A percentile compares a stretch with the other conserved stretches of the same genome.
phyloP scores from a whole-genome alignment of 2,113 vertebrate genomes.

The Machaerirhynchus nigripectus region DNA sequence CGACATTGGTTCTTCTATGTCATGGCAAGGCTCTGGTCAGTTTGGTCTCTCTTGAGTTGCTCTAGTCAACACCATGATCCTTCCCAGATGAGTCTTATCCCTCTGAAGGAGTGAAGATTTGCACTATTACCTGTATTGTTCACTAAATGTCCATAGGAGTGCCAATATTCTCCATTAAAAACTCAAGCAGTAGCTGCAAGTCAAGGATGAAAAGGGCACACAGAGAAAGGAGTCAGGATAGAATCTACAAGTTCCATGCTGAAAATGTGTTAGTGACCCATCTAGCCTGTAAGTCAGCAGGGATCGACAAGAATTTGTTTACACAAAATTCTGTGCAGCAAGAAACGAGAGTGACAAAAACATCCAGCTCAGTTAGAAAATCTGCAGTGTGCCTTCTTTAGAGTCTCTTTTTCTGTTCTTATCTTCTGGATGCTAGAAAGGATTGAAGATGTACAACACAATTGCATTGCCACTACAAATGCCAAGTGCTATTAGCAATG shows the following conservation, averaged over 20 bases:
- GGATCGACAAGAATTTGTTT: not conserved
- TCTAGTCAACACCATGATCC: not conserved
- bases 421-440: not conserved
- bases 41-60: not conserved
- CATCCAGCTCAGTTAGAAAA: not conserved
- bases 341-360: not conserved
- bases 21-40: not conserved
- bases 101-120: not conserved
- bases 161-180: not conserved
- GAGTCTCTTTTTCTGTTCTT: not conserved
- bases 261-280: not conserved
- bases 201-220: not conserved
- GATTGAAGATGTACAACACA: not conserved
- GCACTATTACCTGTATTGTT: not conserved
- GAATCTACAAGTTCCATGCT: not conserved
- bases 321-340: accelerated
- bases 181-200: not conserved
- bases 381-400: not conserved
- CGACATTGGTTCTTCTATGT: not conserved
- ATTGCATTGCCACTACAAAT: not conserved
- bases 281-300: not conserved
- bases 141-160: not conserved
- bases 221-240: not conserved
- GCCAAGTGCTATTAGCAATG: not conserved
- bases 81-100: not conserved